Percentiles rank a stretch among this genome's conserved stretches.
Conservation (phyloP, 2,113 vertebrate genomes). For the Clarias gariepinus region DNA sequence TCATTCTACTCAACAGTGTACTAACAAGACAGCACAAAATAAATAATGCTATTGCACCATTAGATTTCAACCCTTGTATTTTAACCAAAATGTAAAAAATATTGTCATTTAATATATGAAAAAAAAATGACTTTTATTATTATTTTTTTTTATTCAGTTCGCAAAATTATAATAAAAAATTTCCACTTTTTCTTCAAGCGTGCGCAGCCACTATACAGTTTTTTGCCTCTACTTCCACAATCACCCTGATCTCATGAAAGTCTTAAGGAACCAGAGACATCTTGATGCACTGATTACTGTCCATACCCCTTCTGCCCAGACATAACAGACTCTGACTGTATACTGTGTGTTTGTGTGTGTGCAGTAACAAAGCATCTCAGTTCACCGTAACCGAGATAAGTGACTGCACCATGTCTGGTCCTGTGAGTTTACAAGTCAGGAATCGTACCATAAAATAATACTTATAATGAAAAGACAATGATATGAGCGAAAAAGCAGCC, state of each 20-base stretch:
- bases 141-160: background rate
- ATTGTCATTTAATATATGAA: background rate
- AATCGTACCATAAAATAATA: background rate
- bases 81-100: background rate
- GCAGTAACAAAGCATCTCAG: background rate
- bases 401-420: background rate
- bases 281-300: background rate
- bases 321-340: constrained; percentile 1
- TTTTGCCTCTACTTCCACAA: background rate
- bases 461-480: background rate
- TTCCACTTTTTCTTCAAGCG: background rate
- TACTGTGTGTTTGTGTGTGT: background rate
- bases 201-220: too few relatives aligned
- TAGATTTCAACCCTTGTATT: background rate
- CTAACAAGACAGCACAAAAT: background rate
- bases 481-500: background rate
- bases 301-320: background rate
- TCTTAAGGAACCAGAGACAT: background rate
- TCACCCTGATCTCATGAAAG: background rate
- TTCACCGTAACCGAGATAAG: background rate
- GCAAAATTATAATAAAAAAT: too few relatives aligned
- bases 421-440: background rate
- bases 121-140: background rate
- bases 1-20: background rate
- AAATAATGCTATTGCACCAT: background rate